Conservation (phyloP, 2,797 vertebrate genomes). For the Semotilus atromaculatus region DNA sequence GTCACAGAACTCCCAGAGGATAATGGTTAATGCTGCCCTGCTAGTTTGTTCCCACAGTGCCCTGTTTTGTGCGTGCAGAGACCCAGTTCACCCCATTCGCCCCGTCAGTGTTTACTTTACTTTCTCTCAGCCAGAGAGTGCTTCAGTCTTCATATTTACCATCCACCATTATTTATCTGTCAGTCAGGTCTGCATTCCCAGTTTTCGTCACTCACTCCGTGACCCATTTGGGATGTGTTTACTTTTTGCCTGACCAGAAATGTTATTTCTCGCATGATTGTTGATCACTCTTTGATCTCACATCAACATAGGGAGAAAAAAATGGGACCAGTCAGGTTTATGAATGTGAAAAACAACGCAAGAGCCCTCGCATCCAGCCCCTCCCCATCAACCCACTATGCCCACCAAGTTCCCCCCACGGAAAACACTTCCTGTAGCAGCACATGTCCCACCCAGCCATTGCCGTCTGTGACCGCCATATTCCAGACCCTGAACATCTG, state of each 20-base stretch:
- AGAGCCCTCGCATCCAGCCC: constrained; percentile 2
- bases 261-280: constrained; percentile 8
- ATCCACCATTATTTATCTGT: constrained; percentile 11
- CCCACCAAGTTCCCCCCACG: constrained; percentile 56
- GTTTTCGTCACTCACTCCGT: background rate
- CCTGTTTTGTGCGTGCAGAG: constrained; percentile 27
- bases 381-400: constrained; percentile 49
- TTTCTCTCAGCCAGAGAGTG: constrained; percentile 22
- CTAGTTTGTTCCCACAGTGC: constrained; percentile 18
- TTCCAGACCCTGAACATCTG: constrained; percentile 14
- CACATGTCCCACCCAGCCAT: constrained; percentile 5
- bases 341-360: constrained; percentile 40
- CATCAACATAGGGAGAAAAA: constrained; percentile 41
- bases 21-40: constrained; percentile 19
- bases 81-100: constrained; percentile 41
- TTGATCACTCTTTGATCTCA: constrained; percentile 39
- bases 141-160: constrained; percentile 28
- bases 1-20: constrained; percentile 58
- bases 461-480: background rate
- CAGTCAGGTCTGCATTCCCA: background rate
- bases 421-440: constrained; percentile 37
- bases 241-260: constrained; percentile 22
- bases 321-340: constrained; percentile 35
- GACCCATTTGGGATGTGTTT: constrained; percentile 25
- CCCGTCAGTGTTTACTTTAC: constrained; percentile 56